These are phyloP conservation scores for Drosophila macrothrix DNA, from an alignment of 2,888 invertebrate genomes.

Conservation along the genomic window DNA sequence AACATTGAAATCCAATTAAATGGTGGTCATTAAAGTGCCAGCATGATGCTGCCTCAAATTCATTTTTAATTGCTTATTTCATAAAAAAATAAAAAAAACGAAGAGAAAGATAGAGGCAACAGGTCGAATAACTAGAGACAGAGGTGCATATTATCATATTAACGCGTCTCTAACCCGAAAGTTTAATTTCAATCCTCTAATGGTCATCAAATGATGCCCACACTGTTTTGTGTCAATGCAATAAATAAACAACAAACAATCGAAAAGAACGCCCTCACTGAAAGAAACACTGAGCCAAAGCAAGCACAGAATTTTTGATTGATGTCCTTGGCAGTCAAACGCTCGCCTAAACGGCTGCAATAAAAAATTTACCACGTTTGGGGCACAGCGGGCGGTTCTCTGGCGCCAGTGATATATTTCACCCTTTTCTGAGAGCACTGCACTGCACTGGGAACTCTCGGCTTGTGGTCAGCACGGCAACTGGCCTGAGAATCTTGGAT, in stretches of 20 bases:
- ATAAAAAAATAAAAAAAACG: conserved; percentile 72
- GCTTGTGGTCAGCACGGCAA: conserved; percentile 47
- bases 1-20: conserved; percentile 81
- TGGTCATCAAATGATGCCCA: conserved; percentile 52
- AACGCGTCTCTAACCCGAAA: conserved; percentile 60
- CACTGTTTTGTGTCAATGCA: conserved; percentile 47
- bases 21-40: conserved; percentile 72
- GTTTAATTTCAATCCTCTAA: conserved; percentile 42
- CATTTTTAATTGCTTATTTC: conserved; percentile 79
- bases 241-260: conserved; percentile 42
- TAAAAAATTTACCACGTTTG: conserved; percentile 78
- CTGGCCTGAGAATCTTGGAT: conserved; percentile 51
- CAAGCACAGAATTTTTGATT: conserved; percentile 65
- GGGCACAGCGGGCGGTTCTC: conserved; percentile 82
- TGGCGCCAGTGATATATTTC: conserved; percentile 84
- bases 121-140: conserved; percentile 48
- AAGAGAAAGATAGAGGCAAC: conserved; percentile 35
- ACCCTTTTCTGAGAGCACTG: conserved; percentile 67
- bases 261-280: conserved; percentile 8
- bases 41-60: conserved; percentile 73
- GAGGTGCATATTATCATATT: conserved; percentile 78
- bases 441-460: conserved; percentile 14
- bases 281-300: background rate
- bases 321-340: conserved; percentile 77
- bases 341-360: conserved; percentile 78